Percentiles rank a stretch among this genome's conserved stretches.
Evolutionary conservation across 2,888 invertebrate genomes (phyloP).

Genomic region (Adineta ricciae): DNA sequence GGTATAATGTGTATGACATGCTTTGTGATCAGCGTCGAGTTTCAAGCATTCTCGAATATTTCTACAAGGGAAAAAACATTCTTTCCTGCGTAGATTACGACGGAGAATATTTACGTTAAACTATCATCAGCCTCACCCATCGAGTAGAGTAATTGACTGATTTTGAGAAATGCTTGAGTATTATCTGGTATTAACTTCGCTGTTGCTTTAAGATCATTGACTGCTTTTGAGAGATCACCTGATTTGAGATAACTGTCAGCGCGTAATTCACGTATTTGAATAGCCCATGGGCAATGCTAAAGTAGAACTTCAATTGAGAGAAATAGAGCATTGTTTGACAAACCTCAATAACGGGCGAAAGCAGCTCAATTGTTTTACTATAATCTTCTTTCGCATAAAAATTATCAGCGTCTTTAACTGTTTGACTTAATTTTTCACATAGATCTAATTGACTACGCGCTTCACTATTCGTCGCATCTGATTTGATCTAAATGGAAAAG

Average conservation of each 20-base stretch:
- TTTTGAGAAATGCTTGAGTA: slow-evolving; percentile 70
- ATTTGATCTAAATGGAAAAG: background rate
- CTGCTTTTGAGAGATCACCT: slow-evolving; percentile 58
- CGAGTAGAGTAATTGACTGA: slow-evolving; percentile 74
- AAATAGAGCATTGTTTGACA: background rate
- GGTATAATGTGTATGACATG: slow-evolving; percentile 89
- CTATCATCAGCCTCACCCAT: slow-evolving; percentile 83
- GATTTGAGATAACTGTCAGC: slow-evolving; percentile 68
- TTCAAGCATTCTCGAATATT: slow-evolving; percentile 92
- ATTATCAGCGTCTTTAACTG: slow-evolving; percentile 58
- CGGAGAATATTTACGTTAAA: slow-evolving; percentile 58
- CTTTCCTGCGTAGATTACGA: too few relatives aligned
- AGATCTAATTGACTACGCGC: slow-evolving; percentile 62
- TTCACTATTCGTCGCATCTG: slow-evolving; percentile 57
- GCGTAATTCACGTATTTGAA: slow-evolving; percentile 68
- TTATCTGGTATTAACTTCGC: slow-evolving; percentile 84
- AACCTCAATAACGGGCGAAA: slow-evolving; percentile 63
- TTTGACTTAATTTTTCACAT: slow-evolving; percentile 59
- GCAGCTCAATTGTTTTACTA: slow-evolving; percentile 59
- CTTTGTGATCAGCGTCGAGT: slow-evolving; percentile 89
- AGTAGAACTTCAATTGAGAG: slow-evolving; percentile 34
- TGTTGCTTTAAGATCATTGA: slow-evolving; percentile 76
- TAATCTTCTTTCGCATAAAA: slow-evolving; percentile 57
- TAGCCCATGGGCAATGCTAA: slow-evolving; percentile 74
- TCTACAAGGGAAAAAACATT: slow-evolving; percentile 51